A percentile compares a stretch with the other conserved stretches of the same genome.
Evolutionary conservation across 2,888 invertebrate genomes (phyloP).

Genomic region (Sphinx pinastri): DNA sequence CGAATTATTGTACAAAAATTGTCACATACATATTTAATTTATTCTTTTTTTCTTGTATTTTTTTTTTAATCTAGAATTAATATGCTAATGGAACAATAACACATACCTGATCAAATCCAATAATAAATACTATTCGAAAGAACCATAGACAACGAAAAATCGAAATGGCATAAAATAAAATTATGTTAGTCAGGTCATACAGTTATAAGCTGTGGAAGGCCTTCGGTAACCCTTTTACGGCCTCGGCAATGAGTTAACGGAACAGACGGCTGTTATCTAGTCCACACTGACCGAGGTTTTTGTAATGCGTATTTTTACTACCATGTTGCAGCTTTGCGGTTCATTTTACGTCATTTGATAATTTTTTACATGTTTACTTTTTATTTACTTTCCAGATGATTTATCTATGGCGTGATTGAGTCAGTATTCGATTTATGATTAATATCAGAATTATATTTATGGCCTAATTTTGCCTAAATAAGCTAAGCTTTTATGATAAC

Average conservation of each 20-base stretch:
- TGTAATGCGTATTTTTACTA: constrained; percentile 5
- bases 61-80: no score
- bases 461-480: no score
- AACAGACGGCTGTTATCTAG: constrained; percentile 26
- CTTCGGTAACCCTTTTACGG: constrained; percentile 47
- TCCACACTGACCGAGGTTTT: constrained; percentile 21
- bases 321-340: background rate
- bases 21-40: background rate
- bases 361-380: no score
- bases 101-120: background rate
- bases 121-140: background rate
- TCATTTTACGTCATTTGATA: background rate
- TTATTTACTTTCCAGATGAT: no score
- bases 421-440: no score
- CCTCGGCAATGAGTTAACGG: constrained; percentile 44
- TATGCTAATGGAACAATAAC: background rate
- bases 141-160: background rate
- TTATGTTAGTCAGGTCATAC: background rate
- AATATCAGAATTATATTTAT: no score
- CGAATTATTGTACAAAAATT: background rate
- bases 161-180: background rate
- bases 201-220: constrained; percentile 34
- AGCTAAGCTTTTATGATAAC: no score
- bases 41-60: no score
- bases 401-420: no score